These are phyloP conservation scores for Chloropsis hardwickii DNA, from an alignment of 2,113 vertebrate genomes.

Conservation along the genomic window DNA sequence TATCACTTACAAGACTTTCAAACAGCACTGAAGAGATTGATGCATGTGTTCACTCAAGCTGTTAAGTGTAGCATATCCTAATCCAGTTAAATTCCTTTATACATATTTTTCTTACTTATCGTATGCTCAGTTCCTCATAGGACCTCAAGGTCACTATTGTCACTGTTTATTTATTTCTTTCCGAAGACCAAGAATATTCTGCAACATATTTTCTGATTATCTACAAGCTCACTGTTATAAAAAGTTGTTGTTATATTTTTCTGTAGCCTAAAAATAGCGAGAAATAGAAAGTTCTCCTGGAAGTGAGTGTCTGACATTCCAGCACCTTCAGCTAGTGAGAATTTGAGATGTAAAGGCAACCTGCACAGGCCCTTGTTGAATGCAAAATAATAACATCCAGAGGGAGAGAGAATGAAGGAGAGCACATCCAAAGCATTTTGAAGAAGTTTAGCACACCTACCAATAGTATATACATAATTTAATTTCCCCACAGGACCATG, in stretches of 20 bases:
- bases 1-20: not conserved
- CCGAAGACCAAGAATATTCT: not conserved
- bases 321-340: slow-evolving; percentile 2
- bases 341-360: not conserved
- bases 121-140: not conserved
- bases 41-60: not conserved
- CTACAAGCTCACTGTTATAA: not conserved
- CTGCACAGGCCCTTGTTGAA: not conserved
- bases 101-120: slow-evolving; percentile 8
- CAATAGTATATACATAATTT: slow-evolving; percentile 14
- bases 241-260: not conserved
- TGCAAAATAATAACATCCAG: slow-evolving; percentile 15
- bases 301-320: slow-evolving; percentile 1
- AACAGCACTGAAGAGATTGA: not conserved
- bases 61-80: not conserved
- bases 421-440: not conserved
- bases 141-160: not conserved
- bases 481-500: not conserved
- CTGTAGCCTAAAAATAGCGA: not conserved
- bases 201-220: slow-evolving; percentile 24
- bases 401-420: not conserved
- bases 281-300: slow-evolving; percentile 3
- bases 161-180: not conserved
- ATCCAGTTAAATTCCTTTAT: not conserved
- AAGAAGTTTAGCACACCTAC: not conserved